Base-by-base conservation (phyloP, 1,140 invertebrate genomes). In the Tribolium madens region DNA sequence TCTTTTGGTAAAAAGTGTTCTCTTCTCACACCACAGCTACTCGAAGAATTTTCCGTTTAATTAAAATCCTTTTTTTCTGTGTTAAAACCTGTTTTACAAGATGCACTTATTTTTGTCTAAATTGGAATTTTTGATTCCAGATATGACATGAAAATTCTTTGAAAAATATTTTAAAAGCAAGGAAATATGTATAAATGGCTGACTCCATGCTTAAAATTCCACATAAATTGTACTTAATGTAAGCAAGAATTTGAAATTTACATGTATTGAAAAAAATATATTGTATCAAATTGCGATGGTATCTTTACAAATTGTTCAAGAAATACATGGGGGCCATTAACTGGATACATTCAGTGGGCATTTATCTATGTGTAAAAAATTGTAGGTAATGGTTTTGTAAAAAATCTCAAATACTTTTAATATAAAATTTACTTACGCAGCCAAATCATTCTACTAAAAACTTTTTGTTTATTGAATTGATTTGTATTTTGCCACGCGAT, bases 201-300 rank as follows among this genome's bases (percentile, higher is more conserved):
- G 17, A 57, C 13, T 10, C 17, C 7, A 33, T 33, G 57, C 36
- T 64, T 33, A 64, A 33, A 31, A 64, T 64, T 64, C 57, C 57
- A 3, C 26, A 6, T 31, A 64, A 13, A 33, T 33, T 33, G 13
- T 64, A 13, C 0, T 64, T 64, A 64, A 57, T 64, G 57, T 64
- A 13, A 36, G 26, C 57, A 64, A 33, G 57, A 64, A 64, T 60
- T 60, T 60, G 1, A 18, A 60, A 60, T 64, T 64, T 64, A 21
- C 21, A 33, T 64, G n/a, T 31, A 31, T 57, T 57, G 10, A 26
- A 17, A 6, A n/a, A 31, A 14, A 12, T n/a, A 18, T 64, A 64
- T 31, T 64, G 14, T 64, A 64, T 64, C 57, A 64, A 33, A 64
- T 64, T 64, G 26, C 57, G 57, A 64, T 64, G n/a, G 57, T 64